phyloP scores from a whole-genome alignment of 2,888 invertebrate genomes.

The Willowsia nigromaculata region DNA sequence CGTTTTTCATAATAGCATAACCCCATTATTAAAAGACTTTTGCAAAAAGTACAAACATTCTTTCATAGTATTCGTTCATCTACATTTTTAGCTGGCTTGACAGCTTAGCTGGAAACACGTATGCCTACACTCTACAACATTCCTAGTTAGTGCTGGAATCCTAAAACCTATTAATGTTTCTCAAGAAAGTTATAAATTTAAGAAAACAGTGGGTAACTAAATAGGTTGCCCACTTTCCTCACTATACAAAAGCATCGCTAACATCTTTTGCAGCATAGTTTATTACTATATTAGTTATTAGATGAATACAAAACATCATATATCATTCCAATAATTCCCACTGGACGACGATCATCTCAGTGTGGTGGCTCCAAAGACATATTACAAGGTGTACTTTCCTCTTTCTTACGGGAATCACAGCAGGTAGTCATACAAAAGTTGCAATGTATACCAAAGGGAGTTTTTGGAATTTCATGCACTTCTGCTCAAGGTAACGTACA shows the following conservation, averaged over 20 bases:
- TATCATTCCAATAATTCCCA: conserved; percentile 16
- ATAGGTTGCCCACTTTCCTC: background rate
- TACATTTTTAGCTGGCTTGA: too few species aligned
- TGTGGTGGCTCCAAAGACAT: conserved; percentile 10
- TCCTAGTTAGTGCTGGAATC: too few species aligned
- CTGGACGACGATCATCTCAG: conserved; percentile 30
- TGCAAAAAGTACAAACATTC: too few species aligned
- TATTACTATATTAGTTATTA: too few species aligned
- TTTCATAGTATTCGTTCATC: too few species aligned
- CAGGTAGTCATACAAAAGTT: conserved; percentile 15
- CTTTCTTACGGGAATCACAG: conserved; percentile 28
- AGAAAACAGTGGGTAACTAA: too few species aligned
- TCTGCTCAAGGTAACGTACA: conserved; percentile 16
- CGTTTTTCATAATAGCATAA: too few species aligned
- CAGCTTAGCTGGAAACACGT: too few species aligned
- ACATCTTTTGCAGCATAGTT: background rate
- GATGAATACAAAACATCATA: conserved; percentile 9
- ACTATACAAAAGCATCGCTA: background rate
- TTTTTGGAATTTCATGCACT: conserved; percentile 21
- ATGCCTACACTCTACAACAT: too few species aligned
- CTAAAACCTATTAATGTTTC: too few species aligned
- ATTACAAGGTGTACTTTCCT: background rate
- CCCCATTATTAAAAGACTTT: too few species aligned
- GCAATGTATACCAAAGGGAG: background rate
- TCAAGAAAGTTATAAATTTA: too few species aligned